Evolutionary conservation across 2,113 vertebrate species (phyloP), one percentile per base, ranked within the genome.

Genomic region (Aramus guarauna): DNA sequence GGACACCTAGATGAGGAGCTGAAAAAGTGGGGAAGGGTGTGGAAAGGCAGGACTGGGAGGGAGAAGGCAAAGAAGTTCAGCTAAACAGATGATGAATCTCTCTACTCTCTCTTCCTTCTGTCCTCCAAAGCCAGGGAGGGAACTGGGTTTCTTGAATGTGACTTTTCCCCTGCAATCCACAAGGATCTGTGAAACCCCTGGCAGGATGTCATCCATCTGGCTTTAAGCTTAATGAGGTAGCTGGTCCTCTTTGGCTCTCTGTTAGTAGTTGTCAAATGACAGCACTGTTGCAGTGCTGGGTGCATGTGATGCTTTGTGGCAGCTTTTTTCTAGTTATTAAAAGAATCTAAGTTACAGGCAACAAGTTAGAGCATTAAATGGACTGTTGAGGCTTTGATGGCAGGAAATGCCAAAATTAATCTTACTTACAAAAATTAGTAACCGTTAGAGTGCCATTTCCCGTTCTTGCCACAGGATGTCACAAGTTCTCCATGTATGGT

Each of bases 401-500:
- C 48, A 8, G 2, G 50, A 82, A 91, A 63, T 68, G 39, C 19
- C 36, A 32, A 9, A 90, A 62, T 9, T 41, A 29, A 45, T 30
- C 9, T 4, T 4, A 2, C 52, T 73, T 67, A 29, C 63, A 32
- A 73, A 73, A 80, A 53, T 58, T 4, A 32, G 50, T 45, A 36
- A 60, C 39, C 0, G 2, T 62, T 84, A 34, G 12, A 3, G 3
- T 85, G 89, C 19, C n/a, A 30, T 90, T 91, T 90, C 85, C 36
- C 17, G 9, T 34, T 90, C 45, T 88, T 77, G 78, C 97, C 97
- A 93, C 96, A 47, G 6, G 96, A 95, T 96, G 97, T 93, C 94
- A 79, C 41, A 24, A 8, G 91, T 83, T 73, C 32, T 69, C 71
- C 67, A 47, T 8, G 4, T n/a, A n/a, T 7, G 60, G 30, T 43